Evolutionary conservation across 1,140 invertebrate species (phyloP), one percentile per base, ranked within the genome.

Genomic region (Drosophila obscura): DNA sequence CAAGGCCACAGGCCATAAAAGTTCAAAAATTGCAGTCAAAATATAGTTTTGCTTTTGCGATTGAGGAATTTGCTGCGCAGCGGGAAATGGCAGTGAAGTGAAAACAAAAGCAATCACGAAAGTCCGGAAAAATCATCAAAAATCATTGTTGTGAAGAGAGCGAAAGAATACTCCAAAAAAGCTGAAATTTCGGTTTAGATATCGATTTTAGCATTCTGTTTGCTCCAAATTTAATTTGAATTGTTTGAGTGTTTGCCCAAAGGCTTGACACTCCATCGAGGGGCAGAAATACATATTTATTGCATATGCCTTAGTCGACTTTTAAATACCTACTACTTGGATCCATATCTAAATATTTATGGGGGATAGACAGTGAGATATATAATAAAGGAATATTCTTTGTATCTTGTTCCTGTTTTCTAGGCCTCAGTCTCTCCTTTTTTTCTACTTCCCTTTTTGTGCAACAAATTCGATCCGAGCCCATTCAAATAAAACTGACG

Each of bases 1-100:
- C 79, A 62, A 43, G 44, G 73, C 73, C 62, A 35, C 22, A 59
- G 61, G 58, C 67, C 45, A 56, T 24, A 31, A 78, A 82, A 84
- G 46, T 84, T 84, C 53, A 71, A 52, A 58, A 83, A 83, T 61
- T 84, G 65, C 80, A 82, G 46, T 43, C 50, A 63, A 24, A 84
- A 80, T 63, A 51, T 50, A 71, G 45, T 68, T 62, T 59, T 15
- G 41, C 62, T 44, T 45, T 16, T 24, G 8, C 9, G 43, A 48
- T 64, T 57, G 24, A 39, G 43, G 45, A 58, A 50, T 44, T 45
- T 58, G 52, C 64, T 50, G 13, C 13, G 52, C 64, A 69, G 13
- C 15, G 19, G 24, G 45, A 28, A 24, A 15, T 13, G 26, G 57
- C 48, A 57, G 66, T 35, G 35, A 49, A 68, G 51, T 57, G 66